A percentile compares a stretch with the other conserved stretches of the same genome.
Evolutionary conservation across 2,888 invertebrate genomes (phyloP).

Genomic region (Mechanitis mazaeus): DNA sequence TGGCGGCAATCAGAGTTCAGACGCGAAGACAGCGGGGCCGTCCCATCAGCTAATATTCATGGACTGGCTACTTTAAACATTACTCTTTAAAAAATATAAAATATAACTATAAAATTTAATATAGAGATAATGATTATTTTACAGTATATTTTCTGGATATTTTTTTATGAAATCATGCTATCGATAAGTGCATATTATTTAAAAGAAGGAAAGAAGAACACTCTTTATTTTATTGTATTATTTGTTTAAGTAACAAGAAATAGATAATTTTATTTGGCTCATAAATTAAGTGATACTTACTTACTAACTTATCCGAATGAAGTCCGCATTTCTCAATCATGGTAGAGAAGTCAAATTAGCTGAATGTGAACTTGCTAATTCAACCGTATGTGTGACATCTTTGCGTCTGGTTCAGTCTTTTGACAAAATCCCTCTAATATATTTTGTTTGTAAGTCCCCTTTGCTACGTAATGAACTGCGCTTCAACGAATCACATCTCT

Average conservation of each 20-base stretch:
- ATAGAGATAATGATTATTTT: too few species aligned
- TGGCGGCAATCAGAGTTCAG: constrained; percentile 58
- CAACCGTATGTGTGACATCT: constrained; percentile 42
- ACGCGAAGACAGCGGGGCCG: constrained; percentile 25
- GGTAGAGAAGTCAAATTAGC: constrained; percentile 49
- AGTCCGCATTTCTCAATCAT: constrained; percentile 5
- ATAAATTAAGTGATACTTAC: background rate
- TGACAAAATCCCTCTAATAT: constrained; percentile 30
- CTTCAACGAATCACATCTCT: too few species aligned
- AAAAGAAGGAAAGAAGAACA: too few species aligned
- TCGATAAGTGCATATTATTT: too few species aligned
- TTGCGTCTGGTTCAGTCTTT: constrained; percentile 28
- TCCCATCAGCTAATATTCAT: background rate
- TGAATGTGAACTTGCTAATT: constrained; percentile 52
- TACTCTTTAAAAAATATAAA: too few species aligned
- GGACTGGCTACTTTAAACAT: too few species aligned
- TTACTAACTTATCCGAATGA: background rate
- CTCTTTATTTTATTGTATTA: too few species aligned
- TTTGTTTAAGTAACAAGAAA: too few species aligned
- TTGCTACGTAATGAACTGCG: constrained; percentile 5
- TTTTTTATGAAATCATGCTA: too few species aligned
- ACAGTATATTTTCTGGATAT: too few species aligned
- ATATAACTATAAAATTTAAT: too few species aligned
- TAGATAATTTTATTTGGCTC: background rate
- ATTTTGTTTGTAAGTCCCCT: constrained; percentile 18